Evolutionary conservation across 2,888 invertebrate genomes (phyloP), one percentile per base, ranked within the genome.

Genomic region (Anoncus sp.): DNA sequence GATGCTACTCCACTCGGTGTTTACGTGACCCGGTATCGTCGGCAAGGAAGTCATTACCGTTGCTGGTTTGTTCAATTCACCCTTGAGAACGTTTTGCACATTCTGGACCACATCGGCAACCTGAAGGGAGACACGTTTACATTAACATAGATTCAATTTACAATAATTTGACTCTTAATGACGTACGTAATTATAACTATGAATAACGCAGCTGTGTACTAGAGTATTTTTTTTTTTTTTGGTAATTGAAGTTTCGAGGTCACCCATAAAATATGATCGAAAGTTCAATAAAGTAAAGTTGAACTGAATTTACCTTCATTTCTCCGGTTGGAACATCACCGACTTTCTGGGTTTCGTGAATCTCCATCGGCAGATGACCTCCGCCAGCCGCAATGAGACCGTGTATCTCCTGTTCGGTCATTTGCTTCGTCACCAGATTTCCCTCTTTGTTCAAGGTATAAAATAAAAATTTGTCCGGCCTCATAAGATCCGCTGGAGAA

Each of bases 371-470:
- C 85, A 94, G 81, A 80, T 91, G 91, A 43, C 86, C 80, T 87
- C 96, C 96, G 0, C 96, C 96, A 40, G 95, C 96, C 0, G 97
- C 97, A 38, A 97, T 96, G 76, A 97, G 95, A 49, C 96, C 95
- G 88, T 96, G 96, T 81, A 97, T 97, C 91, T 97, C 96, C 86
- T 96, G 94, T 84, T 96, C 92, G 7, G 97, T 96, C 97, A 97
- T 97, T 38, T 97, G 92, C 76, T 96, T 93, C 86, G 96, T 96
- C 0, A 97, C 95, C 22, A 97, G 92, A 86, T 97, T 96, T 14
- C 97, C 97, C 71, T 95, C 94, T 86, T 96, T 96, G 86, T 97
- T 96, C 86, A 97, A 96, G 0, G 97, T 97, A 88, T 96, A 97
- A 90, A 97, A 97, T 88, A 97, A 97, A 89, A 97, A 97, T 87